Base-by-base conservation (phyloP, 2,113 vertebrate species). In the Dendropsophus ebraccatus region DNA sequence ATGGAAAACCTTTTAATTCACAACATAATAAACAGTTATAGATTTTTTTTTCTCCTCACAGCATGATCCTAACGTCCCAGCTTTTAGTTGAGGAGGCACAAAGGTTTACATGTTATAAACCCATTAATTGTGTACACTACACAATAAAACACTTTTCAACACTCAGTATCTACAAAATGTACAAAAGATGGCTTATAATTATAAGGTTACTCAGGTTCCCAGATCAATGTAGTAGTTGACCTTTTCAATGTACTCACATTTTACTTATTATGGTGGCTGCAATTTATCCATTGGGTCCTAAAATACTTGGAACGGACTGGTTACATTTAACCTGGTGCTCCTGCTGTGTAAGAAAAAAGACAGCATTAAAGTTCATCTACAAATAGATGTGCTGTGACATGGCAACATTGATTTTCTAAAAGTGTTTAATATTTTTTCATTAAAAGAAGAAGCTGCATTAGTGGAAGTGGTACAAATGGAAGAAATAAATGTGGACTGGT, bases 51-150 rank as follows among this genome's bases (percentile, higher is more conserved):
- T 23, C 79, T 75, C 25, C 86, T 75, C 54, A 87, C 89, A 62
- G 93, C 94, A 96, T 95, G 95, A 90, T 88, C 95, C 91, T 92
- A 81, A 87, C 91, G 84, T 37, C 41, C 49, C 45, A 94, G 87
- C 91, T 96, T 95, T 94, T 89, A 91, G 90, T 91, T 93, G 92
- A 89, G 93, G 90, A 94, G 91, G 93, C 88, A 94, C 94, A 91
- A 94, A 95, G 95, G 90, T 93, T 91, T 88, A 95, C 94, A 95
- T 93, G 89, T 90, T 90, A 92, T 93, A 93, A 96, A 94, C 95
- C 94, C 89, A 90, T 87, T 90, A 89, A 89, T 90, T 94, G 91
- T 94, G 92, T 93, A 91, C 52, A 89, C 89, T 91, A 89, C 87
- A 91, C 90, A 94, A 92, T 94, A 91, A 94, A 94, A 93, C 88